Evolutionary conservation across 2,797 vertebrate genomes (phyloP).

Genomic region (Hozukius guyotensis): DNA sequence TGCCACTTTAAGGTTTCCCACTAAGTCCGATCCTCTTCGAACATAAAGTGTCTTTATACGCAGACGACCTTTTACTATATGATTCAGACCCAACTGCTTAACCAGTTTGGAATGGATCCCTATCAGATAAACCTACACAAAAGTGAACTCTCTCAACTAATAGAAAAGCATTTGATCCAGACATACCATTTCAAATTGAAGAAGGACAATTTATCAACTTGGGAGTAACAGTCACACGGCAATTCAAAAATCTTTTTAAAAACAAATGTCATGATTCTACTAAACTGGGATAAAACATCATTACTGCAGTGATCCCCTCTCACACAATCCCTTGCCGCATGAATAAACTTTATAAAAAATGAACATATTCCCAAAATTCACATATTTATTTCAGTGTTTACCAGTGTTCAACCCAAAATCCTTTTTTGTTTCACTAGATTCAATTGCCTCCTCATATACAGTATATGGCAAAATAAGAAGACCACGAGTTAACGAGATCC

Average conservation of each 20-base stretch:
- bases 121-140: too few species aligned
- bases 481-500: background rate
- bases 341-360: background rate
- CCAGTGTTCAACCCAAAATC: background rate
- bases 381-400: background rate
- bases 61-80: too few species aligned
- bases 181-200: background rate
- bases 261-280: background rate
- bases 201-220: background rate
- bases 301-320: background rate
- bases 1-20: too few species aligned
- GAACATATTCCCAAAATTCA: background rate
- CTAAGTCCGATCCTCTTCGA: too few species aligned
- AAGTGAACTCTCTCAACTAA: background rate
- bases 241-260: background rate
- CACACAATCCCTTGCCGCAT: background rate
- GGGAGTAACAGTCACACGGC: background rate
- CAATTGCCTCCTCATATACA: background rate
- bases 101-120: too few species aligned
- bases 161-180: background rate
- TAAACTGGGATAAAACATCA: background rate
- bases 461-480: background rate
- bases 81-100: too few species aligned
- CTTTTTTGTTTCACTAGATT: background rate
- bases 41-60: too few species aligned